Conservation (phyloP, 2,797 vertebrate species). For the Sebastiscus albofasciatus region DNA sequence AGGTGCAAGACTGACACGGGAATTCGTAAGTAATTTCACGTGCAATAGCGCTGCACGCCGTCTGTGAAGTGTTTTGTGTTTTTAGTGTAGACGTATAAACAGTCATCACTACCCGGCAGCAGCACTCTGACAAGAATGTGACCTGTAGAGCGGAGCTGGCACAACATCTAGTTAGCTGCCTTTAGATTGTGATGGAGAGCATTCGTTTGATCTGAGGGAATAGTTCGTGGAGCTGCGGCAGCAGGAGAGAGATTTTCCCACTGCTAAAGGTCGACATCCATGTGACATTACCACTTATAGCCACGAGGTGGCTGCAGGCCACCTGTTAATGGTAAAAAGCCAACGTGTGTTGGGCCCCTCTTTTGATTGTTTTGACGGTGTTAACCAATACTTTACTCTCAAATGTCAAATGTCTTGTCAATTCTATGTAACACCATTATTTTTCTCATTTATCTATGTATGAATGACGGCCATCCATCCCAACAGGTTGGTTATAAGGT, state of each 20-base stretch:
- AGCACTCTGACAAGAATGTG: slow-evolving; percentile 13
- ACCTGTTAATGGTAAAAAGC: slow-evolving; percentile 17
- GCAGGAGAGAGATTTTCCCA: slow-evolving; percentile 4
- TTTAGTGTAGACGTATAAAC: background rate
- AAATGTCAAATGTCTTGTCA: background rate
- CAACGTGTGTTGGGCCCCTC: background rate
- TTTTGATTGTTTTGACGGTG: background rate
- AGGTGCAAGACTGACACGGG: too few species aligned
- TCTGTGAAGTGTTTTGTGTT: too few species aligned
- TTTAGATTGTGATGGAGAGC: slow-evolving; percentile 5
- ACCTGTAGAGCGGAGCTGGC: slow-evolving; percentile 13
- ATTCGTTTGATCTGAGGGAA: background rate
- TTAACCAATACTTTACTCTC: background rate
- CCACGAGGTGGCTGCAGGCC: slow-evolving; percentile 81
- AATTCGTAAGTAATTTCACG: too few species aligned
- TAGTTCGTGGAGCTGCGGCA: slow-evolving; percentile 4
- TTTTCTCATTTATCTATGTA: background rate
- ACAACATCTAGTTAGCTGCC: background rate
- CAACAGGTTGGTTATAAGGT: background rate
- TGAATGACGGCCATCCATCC: slow-evolving; percentile 8
- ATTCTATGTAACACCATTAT: background rate
- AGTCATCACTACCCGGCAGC: background rate
- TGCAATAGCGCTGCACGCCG: too few species aligned
- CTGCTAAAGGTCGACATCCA: slow-evolving; percentile 8
- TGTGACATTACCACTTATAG: slow-evolving; percentile 51